A percentile compares a stretch with the other conserved stretches of the same genome.
Conservation (phyloP, 2,113 vertebrate species). For the Antigone vipio region DNA sequence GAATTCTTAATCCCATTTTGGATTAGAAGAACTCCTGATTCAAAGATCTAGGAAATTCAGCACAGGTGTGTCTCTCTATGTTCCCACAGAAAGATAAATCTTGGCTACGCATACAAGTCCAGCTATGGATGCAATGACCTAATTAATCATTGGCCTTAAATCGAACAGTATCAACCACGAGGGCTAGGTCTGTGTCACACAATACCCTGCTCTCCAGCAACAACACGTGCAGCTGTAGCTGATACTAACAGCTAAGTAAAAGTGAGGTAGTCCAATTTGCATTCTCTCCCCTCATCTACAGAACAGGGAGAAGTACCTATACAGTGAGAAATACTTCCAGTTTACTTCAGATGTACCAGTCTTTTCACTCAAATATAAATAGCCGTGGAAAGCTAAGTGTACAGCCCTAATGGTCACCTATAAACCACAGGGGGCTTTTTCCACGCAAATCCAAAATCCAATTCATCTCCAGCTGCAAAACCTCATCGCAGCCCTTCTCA, state of each 20-base stretch:
- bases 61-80: background rate
- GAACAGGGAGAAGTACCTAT: background rate
- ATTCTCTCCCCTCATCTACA: background rate
- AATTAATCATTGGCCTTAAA: background rate
- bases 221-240: background rate
- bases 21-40: background rate
- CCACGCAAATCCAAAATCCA: background rate
- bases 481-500: background rate
- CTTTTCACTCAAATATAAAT: background rate
- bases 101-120: background rate
- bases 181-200: background rate
- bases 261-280: background rate
- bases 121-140: background rate
- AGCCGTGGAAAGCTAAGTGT: background rate
- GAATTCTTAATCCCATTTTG: background rate
- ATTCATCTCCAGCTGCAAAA: background rate
- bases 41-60: conserved; percentile 18
- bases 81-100: background rate
- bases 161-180: background rate
- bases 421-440: background rate
- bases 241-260: background rate
- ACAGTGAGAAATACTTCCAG: background rate
- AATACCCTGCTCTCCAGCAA: background rate
- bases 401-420: background rate
- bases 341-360: background rate